Conservation (phyloP, 2,888 invertebrate species). For the Eucriotettix oculatus region DNA sequence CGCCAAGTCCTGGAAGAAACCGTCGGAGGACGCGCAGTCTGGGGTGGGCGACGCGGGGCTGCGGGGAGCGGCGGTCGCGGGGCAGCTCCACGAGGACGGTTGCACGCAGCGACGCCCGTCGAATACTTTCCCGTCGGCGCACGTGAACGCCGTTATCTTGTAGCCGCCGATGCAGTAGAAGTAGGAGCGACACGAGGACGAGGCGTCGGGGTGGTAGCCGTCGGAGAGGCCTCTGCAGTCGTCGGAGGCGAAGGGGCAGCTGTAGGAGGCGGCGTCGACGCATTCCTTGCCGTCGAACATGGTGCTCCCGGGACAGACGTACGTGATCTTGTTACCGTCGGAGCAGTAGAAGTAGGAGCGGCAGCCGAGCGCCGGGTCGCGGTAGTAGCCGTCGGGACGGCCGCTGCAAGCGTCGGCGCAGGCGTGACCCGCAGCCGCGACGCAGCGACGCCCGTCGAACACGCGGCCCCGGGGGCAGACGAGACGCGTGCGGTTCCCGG, state of each 20-base stretch:
- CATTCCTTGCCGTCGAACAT: constrained; percentile 36
- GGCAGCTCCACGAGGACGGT: constrained; percentile 27
- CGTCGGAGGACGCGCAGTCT: constrained; percentile 27
- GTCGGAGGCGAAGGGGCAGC: constrained; percentile 27
- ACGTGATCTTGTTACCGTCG: constrained; percentile 36
- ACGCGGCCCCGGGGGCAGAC: constrained; percentile 27
- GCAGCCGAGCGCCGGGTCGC: constrained; percentile 30
- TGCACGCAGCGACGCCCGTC: constrained; percentile 39
- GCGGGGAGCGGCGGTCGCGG: constrained; percentile 10
- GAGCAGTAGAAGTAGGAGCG: constrained; percentile 41
- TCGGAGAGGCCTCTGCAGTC: constrained; percentile 33
- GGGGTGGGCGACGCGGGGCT: neutral
- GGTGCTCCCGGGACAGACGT: constrained; percentile 34
- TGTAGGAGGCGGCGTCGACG: constrained; percentile 22
- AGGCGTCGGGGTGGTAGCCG: constrained; percentile 38
- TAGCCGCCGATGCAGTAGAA: constrained; percentile 40
- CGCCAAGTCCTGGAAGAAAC: constrained; percentile 35
- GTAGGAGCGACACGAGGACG: constrained; percentile 38
- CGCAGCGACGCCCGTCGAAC: constrained; percentile 31
- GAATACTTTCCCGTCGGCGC: constrained; percentile 37
- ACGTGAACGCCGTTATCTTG: constrained; percentile 35
- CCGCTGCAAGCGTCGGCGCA: constrained; percentile 28
- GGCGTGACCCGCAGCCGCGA: constrained; percentile 23
- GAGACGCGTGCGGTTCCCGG: constrained; percentile 26
- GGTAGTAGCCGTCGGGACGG: constrained; percentile 37